These are phyloP conservation scores for Eidolon helvum DNA, from an alignment of 2,113 vertebrate species.

Conservation along the genomic window DNA sequence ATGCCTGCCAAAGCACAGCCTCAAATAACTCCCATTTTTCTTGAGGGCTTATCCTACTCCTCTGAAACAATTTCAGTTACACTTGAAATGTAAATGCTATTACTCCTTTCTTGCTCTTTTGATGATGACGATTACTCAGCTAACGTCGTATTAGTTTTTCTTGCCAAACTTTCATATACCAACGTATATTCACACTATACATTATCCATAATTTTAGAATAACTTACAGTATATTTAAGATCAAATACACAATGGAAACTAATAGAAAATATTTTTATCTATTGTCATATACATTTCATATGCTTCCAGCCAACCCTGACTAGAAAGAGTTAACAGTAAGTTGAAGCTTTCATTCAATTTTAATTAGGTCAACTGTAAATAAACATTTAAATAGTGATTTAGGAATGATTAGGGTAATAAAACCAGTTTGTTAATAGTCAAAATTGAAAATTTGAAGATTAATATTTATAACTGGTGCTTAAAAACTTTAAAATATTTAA, in stretches of 20 bases:
- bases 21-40: background rate
- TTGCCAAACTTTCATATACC: background rate
- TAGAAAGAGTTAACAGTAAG: background rate
- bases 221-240: background rate
- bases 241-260: background rate
- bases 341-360: background rate
- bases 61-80: background rate
- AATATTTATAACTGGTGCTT: constrained; percentile 5
- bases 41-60: background rate
- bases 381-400: constrained; percentile 22
- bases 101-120: background rate
- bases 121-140: background rate
- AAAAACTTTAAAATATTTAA: background rate
- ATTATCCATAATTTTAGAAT: background rate
- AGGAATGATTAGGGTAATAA: background rate
- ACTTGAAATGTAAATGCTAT: background rate
- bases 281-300: background rate
- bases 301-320: background rate
- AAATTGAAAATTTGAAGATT: constrained; percentile 12
- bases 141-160: background rate
- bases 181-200: background rate
- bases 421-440: background rate
- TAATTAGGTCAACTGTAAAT: constrained; percentile 24
- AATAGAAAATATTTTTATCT: background rate
- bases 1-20: background rate